phyloP scores from a whole-genome alignment of 1,140 invertebrate genomes.

The Temnothorax nylanderi region DNA sequence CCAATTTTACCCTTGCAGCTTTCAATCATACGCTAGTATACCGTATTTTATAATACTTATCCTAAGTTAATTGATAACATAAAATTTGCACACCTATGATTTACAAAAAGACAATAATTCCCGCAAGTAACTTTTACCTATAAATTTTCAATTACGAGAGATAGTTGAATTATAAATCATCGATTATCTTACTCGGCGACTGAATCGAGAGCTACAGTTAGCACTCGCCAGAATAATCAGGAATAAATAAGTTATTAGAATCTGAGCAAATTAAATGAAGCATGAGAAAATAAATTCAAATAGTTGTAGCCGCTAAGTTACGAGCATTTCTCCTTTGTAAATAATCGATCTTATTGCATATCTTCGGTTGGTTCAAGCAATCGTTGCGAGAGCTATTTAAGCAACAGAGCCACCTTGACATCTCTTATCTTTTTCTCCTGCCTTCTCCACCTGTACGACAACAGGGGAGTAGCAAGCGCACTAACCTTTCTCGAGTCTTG shows the following conservation, averaged over 20 bases:
- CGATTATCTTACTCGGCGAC: neutral
- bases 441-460: slow-evolving; percentile 68
- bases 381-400: slow-evolving; percentile 44
- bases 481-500: slow-evolving; percentile 83
- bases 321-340: slow-evolving; percentile 39
- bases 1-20: slow-evolving; percentile 13
- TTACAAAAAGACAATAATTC: neutral
- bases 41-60: neutral
- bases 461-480: slow-evolving; percentile 83
- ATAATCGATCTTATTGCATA: slow-evolving; percentile 36
- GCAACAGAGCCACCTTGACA: slow-evolving; percentile 34
- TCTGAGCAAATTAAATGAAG: neutral
- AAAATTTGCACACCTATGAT: neutral
- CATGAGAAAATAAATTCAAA: neutral
- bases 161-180: neutral
- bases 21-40: neutral
- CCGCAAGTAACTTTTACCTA: neutral
- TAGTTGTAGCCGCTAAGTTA: slow-evolving; percentile 20
- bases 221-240: neutral
- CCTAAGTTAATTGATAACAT: slow-evolving; percentile 18
- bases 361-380: slow-evolving; percentile 42
- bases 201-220: slow-evolving; percentile 5
- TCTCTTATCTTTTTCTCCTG: slow-evolving; percentile 61
- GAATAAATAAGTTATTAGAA: slow-evolving; percentile 23
- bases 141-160: slow-evolving; percentile 18